These are phyloP conservation scores for Nothoprocta perdicaria DNA, from an alignment of 2,113 vertebrate species.

Conservation along the genomic window DNA sequence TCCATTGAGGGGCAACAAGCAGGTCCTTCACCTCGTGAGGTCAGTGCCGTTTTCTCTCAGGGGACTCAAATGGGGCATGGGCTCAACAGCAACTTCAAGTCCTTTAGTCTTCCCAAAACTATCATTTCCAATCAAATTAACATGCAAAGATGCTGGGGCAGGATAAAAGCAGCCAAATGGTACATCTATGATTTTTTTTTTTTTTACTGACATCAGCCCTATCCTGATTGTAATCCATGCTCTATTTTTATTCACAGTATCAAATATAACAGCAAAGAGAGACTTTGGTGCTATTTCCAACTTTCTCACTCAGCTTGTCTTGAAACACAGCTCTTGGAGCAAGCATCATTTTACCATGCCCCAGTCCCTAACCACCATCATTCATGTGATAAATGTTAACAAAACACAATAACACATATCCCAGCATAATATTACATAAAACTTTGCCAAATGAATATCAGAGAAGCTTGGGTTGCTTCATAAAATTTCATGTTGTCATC, in stretches of 20 bases:
- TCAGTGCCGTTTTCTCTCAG: background rate
- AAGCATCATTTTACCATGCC: background rate
- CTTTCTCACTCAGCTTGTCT: accelerated
- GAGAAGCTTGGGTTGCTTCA: background rate
- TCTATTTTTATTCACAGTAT: background rate
- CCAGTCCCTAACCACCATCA: background rate
- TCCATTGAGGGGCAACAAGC: background rate
- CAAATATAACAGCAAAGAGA: background rate
- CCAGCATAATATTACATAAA: background rate
- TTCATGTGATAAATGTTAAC: background rate
- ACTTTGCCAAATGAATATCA: background rate
- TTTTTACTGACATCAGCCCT: background rate
- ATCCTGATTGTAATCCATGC: background rate
- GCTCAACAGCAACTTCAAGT: background rate
- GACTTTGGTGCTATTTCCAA: background rate
- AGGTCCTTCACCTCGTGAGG: background rate
- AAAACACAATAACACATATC: background rate
- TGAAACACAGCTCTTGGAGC: background rate
- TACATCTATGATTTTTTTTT: background rate
- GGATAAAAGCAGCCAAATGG: background rate
- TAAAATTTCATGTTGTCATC: background rate
- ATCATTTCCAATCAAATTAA: background rate
- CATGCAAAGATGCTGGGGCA: accelerated
- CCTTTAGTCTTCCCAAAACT: background rate
- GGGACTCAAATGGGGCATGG: background rate